These are phyloP conservation scores for Chloropsis hardwickii DNA, from an alignment of 2,113 vertebrate species.

Conservation along the genomic window DNA sequence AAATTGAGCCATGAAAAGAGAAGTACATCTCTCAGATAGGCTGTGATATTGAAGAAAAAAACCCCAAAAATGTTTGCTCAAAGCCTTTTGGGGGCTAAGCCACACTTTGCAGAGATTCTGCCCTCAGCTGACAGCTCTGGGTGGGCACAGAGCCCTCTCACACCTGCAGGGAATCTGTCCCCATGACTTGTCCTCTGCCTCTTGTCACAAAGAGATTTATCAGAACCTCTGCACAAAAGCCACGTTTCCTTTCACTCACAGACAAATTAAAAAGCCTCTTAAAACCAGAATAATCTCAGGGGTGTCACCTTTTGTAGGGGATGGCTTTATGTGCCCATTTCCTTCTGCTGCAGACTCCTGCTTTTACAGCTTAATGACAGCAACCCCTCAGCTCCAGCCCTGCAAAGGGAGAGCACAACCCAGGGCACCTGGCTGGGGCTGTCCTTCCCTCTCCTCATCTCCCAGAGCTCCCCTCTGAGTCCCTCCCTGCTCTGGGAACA, in stretches of 20 bases:
- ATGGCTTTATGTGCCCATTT: background rate
- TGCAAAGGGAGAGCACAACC: background rate
- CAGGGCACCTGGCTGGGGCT: background rate
- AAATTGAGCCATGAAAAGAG: background rate
- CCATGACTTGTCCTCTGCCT: accelerated
- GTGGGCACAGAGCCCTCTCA: background rate
- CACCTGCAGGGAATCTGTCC: background rate
- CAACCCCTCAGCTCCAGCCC: background rate
- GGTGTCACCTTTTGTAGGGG: background rate
- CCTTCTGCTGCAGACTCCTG: background rate
- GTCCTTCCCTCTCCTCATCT: background rate
- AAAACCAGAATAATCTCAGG: background rate
- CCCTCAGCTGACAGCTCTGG: background rate
- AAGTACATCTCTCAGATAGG: background rate
- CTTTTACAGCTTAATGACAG: background rate
- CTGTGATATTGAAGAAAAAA: background rate
- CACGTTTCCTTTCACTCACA: accelerated
- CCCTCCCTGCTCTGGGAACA: background rate
- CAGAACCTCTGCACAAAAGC: background rate
- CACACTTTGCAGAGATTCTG: accelerated
- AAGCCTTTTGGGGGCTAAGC: background rate
- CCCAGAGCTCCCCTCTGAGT: background rate
- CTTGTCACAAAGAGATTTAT: background rate
- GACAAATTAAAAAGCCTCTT: slow-evolving; percentile 19
- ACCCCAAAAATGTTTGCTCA: background rate